Percentiles rank a stretch among this genome's conserved stretches.
These are phyloP conservation scores for Doryteuthis pealeii DNA, from an alignment of 1,140 invertebrate genomes.

Conservation along the genomic window DNA sequence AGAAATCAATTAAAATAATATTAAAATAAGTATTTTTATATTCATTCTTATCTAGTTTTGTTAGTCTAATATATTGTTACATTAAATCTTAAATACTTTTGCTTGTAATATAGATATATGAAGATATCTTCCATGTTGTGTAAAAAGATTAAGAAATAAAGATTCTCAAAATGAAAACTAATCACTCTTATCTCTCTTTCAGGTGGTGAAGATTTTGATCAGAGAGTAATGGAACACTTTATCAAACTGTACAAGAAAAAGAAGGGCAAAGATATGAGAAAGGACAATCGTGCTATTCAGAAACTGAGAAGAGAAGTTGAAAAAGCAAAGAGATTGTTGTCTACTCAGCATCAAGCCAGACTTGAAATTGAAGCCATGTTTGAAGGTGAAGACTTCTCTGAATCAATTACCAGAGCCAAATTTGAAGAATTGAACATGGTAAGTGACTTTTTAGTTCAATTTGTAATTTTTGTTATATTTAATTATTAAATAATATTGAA, in stretches of 20 bases:
- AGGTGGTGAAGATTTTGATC: conserved; percentile 98
- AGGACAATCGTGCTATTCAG: conserved; percentile 91
- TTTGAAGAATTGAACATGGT: conserved; percentile 99
- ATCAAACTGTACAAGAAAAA: conserved; percentile 99
- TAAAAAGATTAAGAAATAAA: too few relatives aligned
- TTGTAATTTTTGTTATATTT: background rate
- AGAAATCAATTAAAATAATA: too few relatives aligned
- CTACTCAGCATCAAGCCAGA: conserved; percentile 91
- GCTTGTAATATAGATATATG: too few relatives aligned
- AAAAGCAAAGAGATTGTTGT: conserved; percentile 95
- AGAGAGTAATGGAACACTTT: conserved; percentile 97
- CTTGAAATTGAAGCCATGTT: conserved; percentile 99
- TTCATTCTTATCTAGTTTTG: too few relatives aligned
- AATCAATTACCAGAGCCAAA: conserved; percentile 96
- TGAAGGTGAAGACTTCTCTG: conserved; percentile 99
- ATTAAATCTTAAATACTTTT: too few relatives aligned
- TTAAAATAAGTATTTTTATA: too few relatives aligned
- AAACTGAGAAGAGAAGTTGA: conserved; percentile 96
- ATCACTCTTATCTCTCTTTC: background rate
- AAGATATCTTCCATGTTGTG: too few relatives aligned
- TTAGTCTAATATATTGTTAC: too few relatives aligned
- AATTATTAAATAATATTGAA: background rate
- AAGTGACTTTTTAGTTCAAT: conserved; percentile 26
- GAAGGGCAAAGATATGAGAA: conserved; percentile 96
- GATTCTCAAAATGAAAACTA: too few relatives aligned